phyloP scores from a whole-genome alignment of 2,888 invertebrate genomes.

The Mylabris sibirica region DNA sequence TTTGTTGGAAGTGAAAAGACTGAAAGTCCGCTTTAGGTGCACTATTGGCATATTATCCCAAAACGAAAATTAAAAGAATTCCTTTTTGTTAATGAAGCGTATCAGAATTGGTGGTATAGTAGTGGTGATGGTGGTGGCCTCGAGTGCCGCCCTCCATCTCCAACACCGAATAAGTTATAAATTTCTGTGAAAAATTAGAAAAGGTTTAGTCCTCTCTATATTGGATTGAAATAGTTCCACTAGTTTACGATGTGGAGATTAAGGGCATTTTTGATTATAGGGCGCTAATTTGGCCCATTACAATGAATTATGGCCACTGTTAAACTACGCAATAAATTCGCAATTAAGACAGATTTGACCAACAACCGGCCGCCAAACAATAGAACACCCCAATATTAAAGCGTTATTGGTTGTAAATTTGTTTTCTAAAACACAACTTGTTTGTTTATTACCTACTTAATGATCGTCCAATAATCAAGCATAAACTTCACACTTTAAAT shows the following conservation, averaged over 20 bases:
- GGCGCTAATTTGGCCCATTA: conserved; percentile 53
- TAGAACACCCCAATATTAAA: too few species aligned
- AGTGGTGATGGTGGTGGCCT: neutral
- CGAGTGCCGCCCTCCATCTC: neutral
- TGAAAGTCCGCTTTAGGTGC: neutral
- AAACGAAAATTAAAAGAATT: neutral
- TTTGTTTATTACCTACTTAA: conserved; percentile 44
- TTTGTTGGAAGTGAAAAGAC: neutral
- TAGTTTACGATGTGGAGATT: conserved; percentile 60
- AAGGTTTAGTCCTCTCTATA: conserved; percentile 38
- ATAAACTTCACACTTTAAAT: conserved; percentile 30
- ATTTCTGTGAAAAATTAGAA: conserved; percentile 55
- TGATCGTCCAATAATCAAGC: conserved; percentile 43
- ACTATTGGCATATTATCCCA: neutral
- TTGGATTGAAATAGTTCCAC: conserved; percentile 58
- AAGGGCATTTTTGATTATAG: conserved; percentile 52
- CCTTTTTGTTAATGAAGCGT: conserved; percentile 2
- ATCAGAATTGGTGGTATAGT: too few species aligned
- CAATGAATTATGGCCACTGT: conserved; percentile 28
- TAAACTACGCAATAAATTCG: conserved; percentile 10
- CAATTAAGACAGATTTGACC: too few species aligned
- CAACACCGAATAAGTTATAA: conserved; percentile 38
- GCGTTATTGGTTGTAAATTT: conserved; percentile 31
- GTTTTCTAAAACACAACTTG: conserved; percentile 35
- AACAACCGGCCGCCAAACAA: too few species aligned